These are phyloP conservation scores for Orchesella cincta DNA, from an alignment of 1,140 invertebrate species.

Conservation along the genomic window DNA sequence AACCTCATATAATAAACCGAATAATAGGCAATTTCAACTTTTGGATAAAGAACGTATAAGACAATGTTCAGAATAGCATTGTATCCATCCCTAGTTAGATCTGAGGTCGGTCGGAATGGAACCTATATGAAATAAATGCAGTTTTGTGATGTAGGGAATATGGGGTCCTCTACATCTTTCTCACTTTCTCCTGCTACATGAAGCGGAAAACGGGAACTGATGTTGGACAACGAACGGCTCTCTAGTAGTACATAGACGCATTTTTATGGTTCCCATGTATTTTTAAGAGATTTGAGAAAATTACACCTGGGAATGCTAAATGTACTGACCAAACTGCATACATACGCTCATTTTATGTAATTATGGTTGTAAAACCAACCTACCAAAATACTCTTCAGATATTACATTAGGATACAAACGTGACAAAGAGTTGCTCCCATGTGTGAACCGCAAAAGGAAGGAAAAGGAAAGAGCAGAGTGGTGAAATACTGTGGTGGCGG, in stretches of 20 bases:
- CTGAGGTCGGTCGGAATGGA: neutral
- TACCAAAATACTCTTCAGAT: too few relatives aligned
- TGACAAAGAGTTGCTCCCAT: too few relatives aligned
- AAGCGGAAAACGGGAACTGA: neutral
- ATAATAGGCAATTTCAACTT: neutral
- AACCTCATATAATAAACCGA: neutral
- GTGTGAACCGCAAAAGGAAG: too few relatives aligned
- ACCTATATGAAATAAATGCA: neutral
- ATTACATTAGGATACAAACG: too few relatives aligned
- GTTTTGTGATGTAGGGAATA: neutral
- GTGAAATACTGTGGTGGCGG: neutral
- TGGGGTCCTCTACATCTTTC: neutral
- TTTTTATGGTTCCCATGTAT: too few relatives aligned
- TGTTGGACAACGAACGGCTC: too few relatives aligned
- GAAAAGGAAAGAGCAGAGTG: neutral
- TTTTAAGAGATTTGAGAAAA: too few relatives aligned
- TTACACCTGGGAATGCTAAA: too few relatives aligned
- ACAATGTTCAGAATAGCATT: too few relatives aligned
- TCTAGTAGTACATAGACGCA: too few relatives aligned
- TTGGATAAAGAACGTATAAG: neutral
- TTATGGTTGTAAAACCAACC: too few relatives aligned
- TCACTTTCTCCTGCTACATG: neutral
- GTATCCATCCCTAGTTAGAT: too few relatives aligned
- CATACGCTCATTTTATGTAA: neutral
- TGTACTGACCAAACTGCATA: neutral